Evolutionary conservation across 2,797 vertebrate species (phyloP), one percentile per base, ranked within the genome.

Genomic region (Bradypodion ventrale): DNA sequence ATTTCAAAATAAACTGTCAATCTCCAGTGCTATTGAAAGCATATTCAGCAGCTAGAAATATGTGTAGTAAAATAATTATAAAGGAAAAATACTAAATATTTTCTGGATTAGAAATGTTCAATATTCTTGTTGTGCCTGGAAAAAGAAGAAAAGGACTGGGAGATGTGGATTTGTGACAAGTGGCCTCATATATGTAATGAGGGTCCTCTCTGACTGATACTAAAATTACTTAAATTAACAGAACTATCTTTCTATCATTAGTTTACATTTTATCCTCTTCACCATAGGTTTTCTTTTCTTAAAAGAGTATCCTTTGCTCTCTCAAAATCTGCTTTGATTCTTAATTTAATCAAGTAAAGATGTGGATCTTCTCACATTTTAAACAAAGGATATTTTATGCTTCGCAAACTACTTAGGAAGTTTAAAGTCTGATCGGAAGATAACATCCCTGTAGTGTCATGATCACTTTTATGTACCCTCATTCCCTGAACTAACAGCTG

Each of bases 331-430:
- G 37, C 35, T 87, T 81, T 83, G 1, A 75, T 70, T 16, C 87
- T 29, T 78, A 19, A 59, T 87, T 76, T 85, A 74, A 82, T 78
- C 44, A 82, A 68, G 74, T n/a, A 80, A 86, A 35, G 35, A 78
- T 85, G 0, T 0, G 3, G 68, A 7, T 68, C 37, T 0, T 70
- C 29, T 12, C 0, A 3, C 83, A 32, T 25, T 59, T 83, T 80
- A 29, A 44, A 5, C 21, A 72, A 84, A 74, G 19, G 42, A 32
- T 4, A 0, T 2, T 60, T 80, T 80, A 63, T 19, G 1, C 2
- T 13, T 87, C 87, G 32, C 76, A 0, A 0, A 83, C 46, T 42
- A 3, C 21, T 15, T 59, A 46, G 32, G 25, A 4, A 65, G 1
- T 7, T 78, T 85, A n/a, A n/a, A 23, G 16, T 19, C n/a, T 62